These are phyloP conservation scores for Chouioia cunea DNA, from an alignment of 2,888 invertebrate genomes.

Conservation along the genomic window DNA sequence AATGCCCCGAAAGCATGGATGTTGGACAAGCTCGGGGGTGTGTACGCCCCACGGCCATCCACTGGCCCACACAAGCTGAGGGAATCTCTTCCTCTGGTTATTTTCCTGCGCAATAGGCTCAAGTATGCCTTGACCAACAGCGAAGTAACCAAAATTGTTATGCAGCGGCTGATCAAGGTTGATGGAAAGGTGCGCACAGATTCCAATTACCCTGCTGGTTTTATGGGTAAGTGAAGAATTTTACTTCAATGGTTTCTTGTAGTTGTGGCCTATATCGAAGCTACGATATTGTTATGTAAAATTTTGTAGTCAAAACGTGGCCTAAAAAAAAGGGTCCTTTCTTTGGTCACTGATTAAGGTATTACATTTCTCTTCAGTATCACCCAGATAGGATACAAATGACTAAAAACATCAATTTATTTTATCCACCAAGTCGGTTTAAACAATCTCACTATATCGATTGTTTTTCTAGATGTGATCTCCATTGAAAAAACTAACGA, in stretches of 20 bases:
- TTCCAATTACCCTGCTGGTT: slow-evolving; percentile 96
- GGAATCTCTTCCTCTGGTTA: slow-evolving; percentile 95
- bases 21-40: slow-evolving; percentile 99
- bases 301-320: slow-evolving; percentile 66
- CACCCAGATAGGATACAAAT: slow-evolving; percentile 71
- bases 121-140: slow-evolving; percentile 98
- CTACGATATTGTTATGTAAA: slow-evolving; percentile 51
- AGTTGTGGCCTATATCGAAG: slow-evolving; percentile 59
- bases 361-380: slow-evolving; percentile 67
- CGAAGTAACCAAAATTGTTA: slow-evolving; percentile 98
- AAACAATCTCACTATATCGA: too few species aligned
- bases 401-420: slow-evolving; percentile 28
- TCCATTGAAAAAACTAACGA: slow-evolving; percentile 98
- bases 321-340: slow-evolving; percentile 65
- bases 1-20: slow-evolving; percentile 99
- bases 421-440: too few species aligned
- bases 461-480: slow-evolving; percentile 88
- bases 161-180: slow-evolving; percentile 97
- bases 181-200: slow-evolving; percentile 99
- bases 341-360: slow-evolving; percentile 69
- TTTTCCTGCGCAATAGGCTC: slow-evolving; percentile 96
- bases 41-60: slow-evolving; percentile 97
- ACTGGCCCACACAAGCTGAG: slow-evolving; percentile 98
- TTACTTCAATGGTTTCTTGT: slow-evolving; percentile 5
- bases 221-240: slow-evolving; percentile 87